Evolutionary conservation across 2,797 vertebrate genomes (phyloP).

Genomic region (Neopelma chrysocephalum): DNA sequence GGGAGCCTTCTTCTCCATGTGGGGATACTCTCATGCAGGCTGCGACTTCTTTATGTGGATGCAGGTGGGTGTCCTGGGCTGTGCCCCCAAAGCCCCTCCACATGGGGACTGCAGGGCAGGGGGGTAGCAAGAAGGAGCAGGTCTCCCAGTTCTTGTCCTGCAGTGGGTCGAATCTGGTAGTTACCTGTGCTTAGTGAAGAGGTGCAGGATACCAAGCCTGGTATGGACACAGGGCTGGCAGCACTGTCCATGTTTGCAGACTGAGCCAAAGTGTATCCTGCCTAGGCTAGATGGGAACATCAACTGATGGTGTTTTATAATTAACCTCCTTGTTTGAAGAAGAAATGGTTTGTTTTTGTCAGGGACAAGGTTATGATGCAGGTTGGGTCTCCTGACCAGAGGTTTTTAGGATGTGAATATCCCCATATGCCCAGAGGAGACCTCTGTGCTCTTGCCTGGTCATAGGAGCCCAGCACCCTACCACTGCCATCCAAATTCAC

Average conservation of each 20-base stretch:
- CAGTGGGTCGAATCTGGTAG: background rate
- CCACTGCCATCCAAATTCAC: background rate
- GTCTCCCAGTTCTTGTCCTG: background rate
- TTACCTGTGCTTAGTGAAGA: background rate
- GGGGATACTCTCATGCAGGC: background rate
- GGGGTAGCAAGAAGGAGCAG: background rate
- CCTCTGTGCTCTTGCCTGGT: background rate
- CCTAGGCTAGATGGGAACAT: background rate
- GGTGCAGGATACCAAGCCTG: rapidly evolving
- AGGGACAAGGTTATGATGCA: background rate
- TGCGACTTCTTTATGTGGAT: background rate
- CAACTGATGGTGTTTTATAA: background rate
- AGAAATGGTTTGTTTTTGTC: background rate
- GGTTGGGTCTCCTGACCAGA: background rate
- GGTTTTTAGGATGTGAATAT: background rate
- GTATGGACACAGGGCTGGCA: background rate
- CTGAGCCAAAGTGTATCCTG: background rate
- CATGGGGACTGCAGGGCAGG: rapidly evolving
- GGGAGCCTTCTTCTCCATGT: background rate
- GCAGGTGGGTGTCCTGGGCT: background rate
- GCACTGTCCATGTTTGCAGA: rapidly evolving
- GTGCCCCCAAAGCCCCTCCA: background rate
- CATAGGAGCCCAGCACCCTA: background rate
- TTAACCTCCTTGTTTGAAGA: background rate
- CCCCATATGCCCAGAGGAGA: background rate